Percentiles rank a stretch among this genome's conserved stretches.
Evolutionary conservation across 2,113 vertebrate species (phyloP).

Genomic region (Jacana jacana): DNA sequence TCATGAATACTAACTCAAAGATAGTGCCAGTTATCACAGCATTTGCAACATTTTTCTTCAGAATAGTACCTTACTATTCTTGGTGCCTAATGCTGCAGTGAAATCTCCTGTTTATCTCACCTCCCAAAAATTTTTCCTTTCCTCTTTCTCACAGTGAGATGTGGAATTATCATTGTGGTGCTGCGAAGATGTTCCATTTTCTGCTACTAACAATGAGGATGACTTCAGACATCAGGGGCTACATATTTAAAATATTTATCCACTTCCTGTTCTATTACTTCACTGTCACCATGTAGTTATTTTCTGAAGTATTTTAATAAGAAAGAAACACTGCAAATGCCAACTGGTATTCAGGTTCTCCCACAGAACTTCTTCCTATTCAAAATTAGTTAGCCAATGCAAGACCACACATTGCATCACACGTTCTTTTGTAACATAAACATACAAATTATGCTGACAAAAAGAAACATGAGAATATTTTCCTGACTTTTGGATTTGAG

Average conservation of each 20-base stretch:
- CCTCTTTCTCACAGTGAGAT: background rate
- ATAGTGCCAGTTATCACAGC: background rate
- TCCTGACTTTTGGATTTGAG: background rate
- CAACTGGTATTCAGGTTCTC: background rate
- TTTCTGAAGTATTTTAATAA: background rate
- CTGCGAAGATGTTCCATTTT: background rate
- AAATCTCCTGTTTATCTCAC: background rate
- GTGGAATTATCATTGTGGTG: background rate
- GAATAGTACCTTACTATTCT: background rate
- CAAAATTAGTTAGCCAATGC: background rate
- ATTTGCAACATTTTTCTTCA: background rate
- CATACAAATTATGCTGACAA: background rate
- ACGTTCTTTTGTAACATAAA: background rate
- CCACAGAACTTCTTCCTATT: background rate
- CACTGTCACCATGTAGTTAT: background rate
- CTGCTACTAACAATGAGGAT: background rate
- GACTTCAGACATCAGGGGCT: background rate
- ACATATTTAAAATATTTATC: background rate
- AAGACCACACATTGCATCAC: background rate
- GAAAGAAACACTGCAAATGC: background rate
- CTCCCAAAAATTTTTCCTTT: background rate
- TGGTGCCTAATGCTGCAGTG: background rate
- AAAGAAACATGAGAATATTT: background rate
- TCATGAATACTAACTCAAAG: slow-evolving; percentile 30
- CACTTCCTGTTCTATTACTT: background rate